Percentiles rank a stretch among this genome's conserved stretches.
Evolutionary conservation across 2,113 vertebrate genomes (phyloP).

Genomic region (Larimichthys polyactis): DNA sequence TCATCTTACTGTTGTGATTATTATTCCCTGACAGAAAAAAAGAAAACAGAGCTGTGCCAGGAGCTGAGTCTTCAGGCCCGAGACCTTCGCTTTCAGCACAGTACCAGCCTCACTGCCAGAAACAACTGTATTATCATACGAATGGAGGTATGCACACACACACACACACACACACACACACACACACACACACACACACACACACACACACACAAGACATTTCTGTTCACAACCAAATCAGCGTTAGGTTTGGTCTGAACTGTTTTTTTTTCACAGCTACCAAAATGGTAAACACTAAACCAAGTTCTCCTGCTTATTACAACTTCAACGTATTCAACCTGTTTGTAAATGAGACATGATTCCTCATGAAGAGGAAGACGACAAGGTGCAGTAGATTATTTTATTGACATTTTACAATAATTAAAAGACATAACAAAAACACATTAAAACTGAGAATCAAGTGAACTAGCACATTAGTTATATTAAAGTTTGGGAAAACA

Average conservation of each 20-base stretch:
- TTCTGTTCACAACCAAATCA: not conserved
- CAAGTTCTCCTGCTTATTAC: not conserved
- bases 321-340: not conserved
- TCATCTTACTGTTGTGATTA: not conserved
- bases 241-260: accelerated
- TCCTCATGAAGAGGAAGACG: not conserved
- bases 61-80: conserved; percentile 95
- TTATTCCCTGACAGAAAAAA: conserved; percentile 86
- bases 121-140: conserved; percentile 95
- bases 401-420: not conserved
- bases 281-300: not conserved
- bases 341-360: conserved; percentile 1
- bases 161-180: not conserved
- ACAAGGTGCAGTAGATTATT: not conserved
- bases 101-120: conserved; percentile 90
- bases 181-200: not conserved
- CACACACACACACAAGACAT: not conserved
- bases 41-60: conserved; percentile 95
- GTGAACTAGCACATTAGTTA: too few relatives aligned
- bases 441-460: not conserved
- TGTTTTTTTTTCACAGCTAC: not conserved
- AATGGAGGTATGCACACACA: conserved; percentile 89
- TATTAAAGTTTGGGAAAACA: too few relatives aligned
- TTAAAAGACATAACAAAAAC: not conserved
- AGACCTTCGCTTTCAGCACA: conserved; percentile 95